Evolutionary conservation across 2,888 invertebrate species (phyloP), one percentile per base, ranked within the genome.

Genomic region (Germaria angustata): DNA sequence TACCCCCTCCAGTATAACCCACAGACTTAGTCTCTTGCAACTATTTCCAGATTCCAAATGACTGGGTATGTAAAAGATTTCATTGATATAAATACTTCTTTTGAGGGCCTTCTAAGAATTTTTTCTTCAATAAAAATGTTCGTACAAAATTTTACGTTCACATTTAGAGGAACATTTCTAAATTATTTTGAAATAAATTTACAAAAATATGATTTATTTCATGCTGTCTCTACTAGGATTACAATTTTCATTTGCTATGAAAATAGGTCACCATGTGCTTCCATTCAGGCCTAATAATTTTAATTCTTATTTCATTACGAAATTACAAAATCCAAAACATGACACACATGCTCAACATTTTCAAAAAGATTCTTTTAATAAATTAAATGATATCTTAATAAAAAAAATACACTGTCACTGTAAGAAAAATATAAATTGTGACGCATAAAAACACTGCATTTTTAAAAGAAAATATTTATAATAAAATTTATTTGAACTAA

Each of bases 401-500:
- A 49, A 68, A 28, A 57, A 49, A 24, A 51, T n/a, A n/a, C n/a
- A n/a, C n/a, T 9, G 1, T 24, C 3, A 32, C 20, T 68, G 66
- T 51, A 57, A 76, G 51, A 76, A 59, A 77, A 34, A 44, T 53
- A 61, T 34, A 51, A 68, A 41, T 65, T 65, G 17, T 53, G 53
- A 44, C 39, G 59, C 4, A 24, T 32, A 39, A 49, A 49, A 41
- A 32, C 2, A 32, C 4, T 44, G 55, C 55, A 69, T 20, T 15
- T 7, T 32, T 2, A 44, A 41, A 20, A 22, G 24, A 22, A 20
- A n/a, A 8, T 32, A 22, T 41, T 0, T 20, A 41, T 20, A 44
- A 53, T 73, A 53, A 63, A 73, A 63, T 53, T 41, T 44, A 63
- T 63, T 73, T 63, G 22, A 73, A 73, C 63, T 73, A 63, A 63